Conservation (phyloP, 2,797 vertebrate species). For the Peromyscus attwateri region DNA sequence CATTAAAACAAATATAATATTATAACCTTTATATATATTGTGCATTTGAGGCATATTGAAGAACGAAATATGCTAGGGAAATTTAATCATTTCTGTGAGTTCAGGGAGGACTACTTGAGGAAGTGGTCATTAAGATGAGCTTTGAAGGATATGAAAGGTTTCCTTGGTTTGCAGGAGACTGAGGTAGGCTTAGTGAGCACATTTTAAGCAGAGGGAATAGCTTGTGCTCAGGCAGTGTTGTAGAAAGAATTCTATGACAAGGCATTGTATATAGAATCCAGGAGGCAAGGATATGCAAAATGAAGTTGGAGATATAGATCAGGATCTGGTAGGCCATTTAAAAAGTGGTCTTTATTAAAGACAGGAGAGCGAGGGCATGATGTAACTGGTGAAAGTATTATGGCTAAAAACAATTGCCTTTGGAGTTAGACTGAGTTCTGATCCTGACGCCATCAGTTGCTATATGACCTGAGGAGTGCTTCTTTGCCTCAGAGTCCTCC, state of each 20-base stretch:
- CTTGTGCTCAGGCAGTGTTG: not conserved
- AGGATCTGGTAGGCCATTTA: not conserved
- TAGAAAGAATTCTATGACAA: not conserved
- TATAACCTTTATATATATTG: constrained; percentile 16
- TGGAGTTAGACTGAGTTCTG: constrained; percentile 15
- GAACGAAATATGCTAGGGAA: not conserved
- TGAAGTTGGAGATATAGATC: not conserved
- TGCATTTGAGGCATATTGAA: not conserved
- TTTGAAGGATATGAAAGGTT: not conserved
- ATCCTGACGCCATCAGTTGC: not conserved
- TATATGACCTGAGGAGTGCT: not conserved
- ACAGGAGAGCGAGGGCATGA: not conserved
- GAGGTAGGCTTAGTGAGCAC: not conserved
- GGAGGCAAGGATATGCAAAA: not conserved
- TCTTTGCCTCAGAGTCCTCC: not conserved
- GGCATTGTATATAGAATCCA: not conserved
- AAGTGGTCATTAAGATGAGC: constrained; percentile 41
- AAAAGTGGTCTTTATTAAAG: not conserved
- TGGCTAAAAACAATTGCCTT: not conserved
- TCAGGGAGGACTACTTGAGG: constrained; percentile 14
- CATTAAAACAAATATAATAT: constrained; percentile 48
- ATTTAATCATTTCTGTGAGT: not conserved
- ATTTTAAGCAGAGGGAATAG: constrained; percentile 46
- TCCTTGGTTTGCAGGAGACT: not conserved
- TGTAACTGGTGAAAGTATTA: not conserved